Conservation (phyloP, 2,113 vertebrate species). For the Mesoclemmys tuberculata region DNA sequence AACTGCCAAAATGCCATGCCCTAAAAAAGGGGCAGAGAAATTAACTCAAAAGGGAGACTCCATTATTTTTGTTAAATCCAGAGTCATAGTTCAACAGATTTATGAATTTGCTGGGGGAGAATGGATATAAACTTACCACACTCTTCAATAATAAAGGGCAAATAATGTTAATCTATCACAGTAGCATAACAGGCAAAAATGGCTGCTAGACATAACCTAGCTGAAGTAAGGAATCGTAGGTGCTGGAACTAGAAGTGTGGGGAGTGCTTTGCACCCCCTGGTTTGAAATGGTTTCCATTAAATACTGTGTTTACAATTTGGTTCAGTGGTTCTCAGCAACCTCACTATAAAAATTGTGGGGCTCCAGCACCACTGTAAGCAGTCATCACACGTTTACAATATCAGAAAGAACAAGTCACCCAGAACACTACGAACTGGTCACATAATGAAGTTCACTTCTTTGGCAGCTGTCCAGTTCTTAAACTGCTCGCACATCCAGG, state of each 20-base stretch:
- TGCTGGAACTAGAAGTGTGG: too few relatives aligned
- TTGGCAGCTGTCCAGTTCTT: background rate
- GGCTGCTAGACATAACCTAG: background rate
- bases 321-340: too few relatives aligned
- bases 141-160: background rate
- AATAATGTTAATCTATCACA: background rate
- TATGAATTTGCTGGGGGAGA: background rate
- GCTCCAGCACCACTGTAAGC: too few relatives aligned
- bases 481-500: background rate
- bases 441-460: background rate
- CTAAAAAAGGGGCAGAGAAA: constrained; percentile 54
- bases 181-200: background rate
- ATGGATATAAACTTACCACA: background rate
- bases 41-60: constrained; percentile 15
- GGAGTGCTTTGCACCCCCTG: too few relatives aligned
- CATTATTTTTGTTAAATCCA: constrained; percentile 38
- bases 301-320: too few relatives aligned
- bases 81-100: constrained; percentile 5
- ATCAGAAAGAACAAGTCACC: background rate
- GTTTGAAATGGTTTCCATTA: too few relatives aligned
- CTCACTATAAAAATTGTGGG: too few relatives aligned
- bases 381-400: background rate
- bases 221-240: background rate
- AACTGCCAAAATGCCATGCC: constrained; percentile 30
- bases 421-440: background rate